phyloP scores from a whole-genome alignment of 2,888 invertebrate genomes.

The Thymelicus sylvestris region DNA sequence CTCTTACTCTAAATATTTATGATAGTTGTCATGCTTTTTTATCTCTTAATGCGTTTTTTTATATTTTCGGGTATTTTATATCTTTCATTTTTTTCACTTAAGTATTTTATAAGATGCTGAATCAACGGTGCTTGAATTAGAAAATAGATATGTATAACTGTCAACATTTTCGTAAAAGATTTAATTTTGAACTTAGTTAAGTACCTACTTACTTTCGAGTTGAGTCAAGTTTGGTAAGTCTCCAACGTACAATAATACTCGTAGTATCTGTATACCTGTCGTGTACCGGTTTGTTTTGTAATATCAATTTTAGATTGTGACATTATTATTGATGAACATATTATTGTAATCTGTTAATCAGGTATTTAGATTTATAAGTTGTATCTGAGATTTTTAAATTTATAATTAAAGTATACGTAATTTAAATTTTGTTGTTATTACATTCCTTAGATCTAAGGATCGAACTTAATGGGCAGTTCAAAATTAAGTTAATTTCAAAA shows the following conservation, averaged over 20 bases:
- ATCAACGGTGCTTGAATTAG: conserved; percentile 70
- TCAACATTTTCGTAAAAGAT: too few species aligned
- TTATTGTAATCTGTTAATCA: conserved; percentile 72
- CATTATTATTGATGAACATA: conserved; percentile 65
- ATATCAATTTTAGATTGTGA: conserved; percentile 29
- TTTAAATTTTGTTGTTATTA: neutral
- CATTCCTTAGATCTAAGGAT: too few species aligned
- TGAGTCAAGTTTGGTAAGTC: too few species aligned
- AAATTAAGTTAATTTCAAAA: too few species aligned
- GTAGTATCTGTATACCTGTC: too few species aligned
- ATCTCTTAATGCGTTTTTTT: neutral
- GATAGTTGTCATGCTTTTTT: too few species aligned
- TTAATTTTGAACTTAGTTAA: too few species aligned
- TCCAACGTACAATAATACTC: too few species aligned
- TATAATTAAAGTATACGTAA: conserved; percentile 30
- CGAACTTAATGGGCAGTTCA: too few species aligned
- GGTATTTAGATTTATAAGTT: conserved; percentile 51
- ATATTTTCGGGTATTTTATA: neutral
- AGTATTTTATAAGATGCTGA: conserved; percentile 60
- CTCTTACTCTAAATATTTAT: too few species aligned
- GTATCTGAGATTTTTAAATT: conserved; percentile 54
- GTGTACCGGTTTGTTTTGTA: conserved; percentile 3
- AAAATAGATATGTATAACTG: conserved; percentile 11
- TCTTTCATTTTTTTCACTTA: conserved; percentile 45
- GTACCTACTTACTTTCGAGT: too few species aligned